These are phyloP conservation scores for Athripsodes cinereus DNA, from an alignment of 2,888 invertebrate species.

Conservation along the genomic window DNA sequence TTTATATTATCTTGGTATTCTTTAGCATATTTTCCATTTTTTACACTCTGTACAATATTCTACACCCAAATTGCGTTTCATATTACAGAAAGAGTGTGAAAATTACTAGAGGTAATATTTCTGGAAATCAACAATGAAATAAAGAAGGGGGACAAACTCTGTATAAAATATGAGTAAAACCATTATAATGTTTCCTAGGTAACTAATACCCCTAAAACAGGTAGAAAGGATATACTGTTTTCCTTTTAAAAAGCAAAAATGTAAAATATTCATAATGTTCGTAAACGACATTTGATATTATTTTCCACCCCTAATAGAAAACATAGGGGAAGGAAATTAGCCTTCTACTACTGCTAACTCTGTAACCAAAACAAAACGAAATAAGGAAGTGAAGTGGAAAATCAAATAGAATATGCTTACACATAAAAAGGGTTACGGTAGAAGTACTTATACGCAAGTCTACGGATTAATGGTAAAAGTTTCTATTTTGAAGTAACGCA, in stretches of 20 bases:
- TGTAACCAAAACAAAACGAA: slow-evolving; percentile 1
- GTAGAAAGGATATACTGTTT: background rate
- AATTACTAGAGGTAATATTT: no score
- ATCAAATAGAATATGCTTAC: background rate
- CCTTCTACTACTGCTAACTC: background rate
- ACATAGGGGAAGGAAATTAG: background rate
- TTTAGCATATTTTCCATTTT: no score
- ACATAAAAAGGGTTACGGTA: background rate
- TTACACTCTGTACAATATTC: no score
- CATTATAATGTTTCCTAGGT: no score
- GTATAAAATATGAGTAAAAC: no score
- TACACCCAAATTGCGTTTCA: no score
- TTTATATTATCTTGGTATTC: no score
- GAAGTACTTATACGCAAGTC: no score
- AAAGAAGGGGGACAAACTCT: no score
- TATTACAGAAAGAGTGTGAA: no score
- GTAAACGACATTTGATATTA: background rate
- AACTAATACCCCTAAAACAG: no score
- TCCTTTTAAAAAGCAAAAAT: background rate
- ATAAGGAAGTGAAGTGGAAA: background rate
- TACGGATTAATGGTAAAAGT: background rate
- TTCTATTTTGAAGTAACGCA: background rate
- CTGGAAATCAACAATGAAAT: no score
- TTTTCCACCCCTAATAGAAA: background rate
- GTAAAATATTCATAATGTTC: background rate